Evolutionary conservation across 2,113 vertebrate genomes (phyloP), one percentile per base, ranked within the genome.

Genomic region (Himantopus leucocephalus): DNA sequence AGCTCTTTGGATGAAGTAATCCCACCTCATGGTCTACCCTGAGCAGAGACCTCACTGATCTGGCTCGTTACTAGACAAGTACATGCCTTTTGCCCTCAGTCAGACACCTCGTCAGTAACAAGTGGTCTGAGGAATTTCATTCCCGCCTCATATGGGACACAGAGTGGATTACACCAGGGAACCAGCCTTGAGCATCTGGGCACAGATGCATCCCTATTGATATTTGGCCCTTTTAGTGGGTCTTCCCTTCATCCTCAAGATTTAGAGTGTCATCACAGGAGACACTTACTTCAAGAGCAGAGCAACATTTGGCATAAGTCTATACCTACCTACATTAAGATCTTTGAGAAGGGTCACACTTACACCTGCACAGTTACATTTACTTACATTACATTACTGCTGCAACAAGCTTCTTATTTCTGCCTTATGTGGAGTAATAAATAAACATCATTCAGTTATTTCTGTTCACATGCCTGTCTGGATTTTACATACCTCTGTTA

Each of bases 221-320:
- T 73, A 53, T 70, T 48, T 3, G 1, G 2, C 5, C 6, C 26
- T 35, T 50, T 45, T 12, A n/a, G 20, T 2, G 8, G 2, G 4
- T 29, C 0, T 3, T 55, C 2, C 18, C 26, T 77, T 74, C 13
- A 8, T 50, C 35, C 50, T 81, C 21, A 43, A 71, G 43, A 43
- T 45, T 59, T 45, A 52, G 22, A 74, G 32, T 52, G 4, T 12
- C 22, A 13, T 67, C 60, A 52, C 18, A 45, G 22, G 18, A 45
- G 21, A 26, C 18, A 20, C 0, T 50, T 39, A 39, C 15, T 45
- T 81, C 53, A 45, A 74, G 13, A 50, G 29, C 45, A 82, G 32
- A 82, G 11, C 10, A 55, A 55, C 3, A 26, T 52, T 74, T 55
- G 9, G 1, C 14, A 30, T 53, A 62, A 32, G 12, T 80, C 26